Base-by-base conservation (phyloP, 2,113 vertebrate genomes). In the Junco hyemalis region DNA sequence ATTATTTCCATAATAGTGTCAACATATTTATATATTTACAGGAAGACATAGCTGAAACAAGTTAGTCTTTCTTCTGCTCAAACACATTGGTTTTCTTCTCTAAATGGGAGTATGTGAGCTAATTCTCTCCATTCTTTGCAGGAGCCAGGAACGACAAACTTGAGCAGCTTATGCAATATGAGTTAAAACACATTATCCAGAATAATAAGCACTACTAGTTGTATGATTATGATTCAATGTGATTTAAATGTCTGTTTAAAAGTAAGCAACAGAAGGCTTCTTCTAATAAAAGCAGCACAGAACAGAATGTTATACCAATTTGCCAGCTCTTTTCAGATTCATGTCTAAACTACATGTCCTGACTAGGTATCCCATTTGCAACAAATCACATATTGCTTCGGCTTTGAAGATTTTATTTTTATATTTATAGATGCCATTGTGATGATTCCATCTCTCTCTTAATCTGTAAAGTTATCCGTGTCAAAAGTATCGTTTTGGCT, bases 311-410 rank as follows among this genome's bases (percentile, higher is more conserved):
- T 89, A 77, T 31, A 65, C 9, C 9, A 31, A 57, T 45, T 73
- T 93, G 70, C 57, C 73, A 91, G 53, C 35, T 95, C 84, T 88
- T 94, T 92, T 87, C 91, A 96, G 71, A 93, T 61, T n/a, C 17
- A 5, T 70, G 19, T 80, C 38, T 72, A 77, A 91, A 51, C 63
- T 73, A 17, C 21, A 77, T 81, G 63, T 64, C 81, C 84, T 91
- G 65, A 71, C 65, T 69, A 56, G 47, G 31, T 78, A n/a, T 68
- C 29, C 12, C 6, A 45, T 76, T 85, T 79, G 63, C 50, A 70
- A 51, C 26, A 82, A 93, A 73, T 48, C 81, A 69, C 31, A 19
- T 38, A 64, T 36, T 82, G 22, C 47, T 88, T 82, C n/a, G 12
- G 15, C 53, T 73, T 54, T 63, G 5, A 93, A 69, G 29, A 4